Evolutionary conservation across 2,113 vertebrate genomes (phyloP).

Genomic region (Echinops telfairi): DNA sequence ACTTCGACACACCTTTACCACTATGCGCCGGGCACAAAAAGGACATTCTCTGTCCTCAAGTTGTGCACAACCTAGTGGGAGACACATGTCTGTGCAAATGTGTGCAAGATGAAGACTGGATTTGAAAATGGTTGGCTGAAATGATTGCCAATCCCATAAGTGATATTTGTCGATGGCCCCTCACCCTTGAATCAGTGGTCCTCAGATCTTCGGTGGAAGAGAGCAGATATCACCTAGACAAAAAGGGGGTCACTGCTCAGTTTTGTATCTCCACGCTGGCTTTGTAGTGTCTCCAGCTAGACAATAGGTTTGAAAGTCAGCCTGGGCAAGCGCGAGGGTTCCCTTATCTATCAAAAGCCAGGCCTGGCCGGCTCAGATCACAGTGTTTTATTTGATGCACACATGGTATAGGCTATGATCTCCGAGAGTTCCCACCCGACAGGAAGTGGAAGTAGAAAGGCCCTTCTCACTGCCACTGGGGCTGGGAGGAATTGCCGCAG

Average conservation of each 20-base stretch:
- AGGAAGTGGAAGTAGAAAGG: background rate
- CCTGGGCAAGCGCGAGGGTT: background rate
- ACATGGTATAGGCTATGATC: background rate
- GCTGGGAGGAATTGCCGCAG: background rate
- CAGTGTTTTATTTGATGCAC: background rate
- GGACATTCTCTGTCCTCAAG: background rate
- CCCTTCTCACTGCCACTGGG: background rate
- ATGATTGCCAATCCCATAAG: background rate
- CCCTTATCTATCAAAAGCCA: constrained; percentile 29
- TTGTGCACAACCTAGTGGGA: background rate
- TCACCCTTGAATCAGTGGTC: background rate
- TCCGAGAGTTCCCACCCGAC: background rate
- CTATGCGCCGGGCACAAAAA: background rate
- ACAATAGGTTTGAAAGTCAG: background rate
- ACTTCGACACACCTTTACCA: background rate
- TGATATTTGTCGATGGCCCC: background rate
- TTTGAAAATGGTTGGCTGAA: constrained; percentile 16
- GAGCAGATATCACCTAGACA: background rate
- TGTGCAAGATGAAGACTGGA: background rate
- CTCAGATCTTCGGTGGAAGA: constrained; percentile 24
- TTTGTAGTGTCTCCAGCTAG: constrained; percentile 13
- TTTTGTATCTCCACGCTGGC: constrained; percentile 56
- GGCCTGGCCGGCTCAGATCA: background rate
- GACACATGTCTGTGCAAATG: background rate
- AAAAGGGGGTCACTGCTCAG: background rate